phyloP scores from a whole-genome alignment of 2,888 invertebrate species.

The Tiphia femorata region DNA sequence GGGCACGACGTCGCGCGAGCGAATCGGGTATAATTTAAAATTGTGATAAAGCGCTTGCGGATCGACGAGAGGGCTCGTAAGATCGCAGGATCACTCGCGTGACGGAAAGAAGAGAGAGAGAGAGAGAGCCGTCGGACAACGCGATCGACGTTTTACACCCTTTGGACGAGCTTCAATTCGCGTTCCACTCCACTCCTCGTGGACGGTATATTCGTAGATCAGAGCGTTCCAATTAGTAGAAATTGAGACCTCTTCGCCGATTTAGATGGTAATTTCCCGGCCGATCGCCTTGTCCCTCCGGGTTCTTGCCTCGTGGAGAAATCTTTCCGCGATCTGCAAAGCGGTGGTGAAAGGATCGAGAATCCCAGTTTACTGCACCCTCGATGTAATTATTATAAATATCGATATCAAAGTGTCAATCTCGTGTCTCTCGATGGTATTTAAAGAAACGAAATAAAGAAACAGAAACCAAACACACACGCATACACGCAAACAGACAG shows the following conservation, averaged over 20 bases:
- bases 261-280: too few species aligned
- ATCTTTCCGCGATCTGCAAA: too few species aligned
- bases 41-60: constrained; percentile 35
- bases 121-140: constrained; percentile 19
- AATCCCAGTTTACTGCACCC: constrained; percentile 42
- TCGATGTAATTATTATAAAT: constrained; percentile 60
- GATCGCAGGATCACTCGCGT: background rate
- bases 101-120: background rate
- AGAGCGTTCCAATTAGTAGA: too few species aligned
- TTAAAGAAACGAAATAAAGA: constrained; percentile 43
- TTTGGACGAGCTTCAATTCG: too few species aligned
- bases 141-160: too few species aligned
- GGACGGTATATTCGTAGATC: too few species aligned
- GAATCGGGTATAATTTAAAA: constrained; percentile 12
- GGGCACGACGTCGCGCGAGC: constrained; percentile 13
- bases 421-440: constrained; percentile 62
- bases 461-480: background rate
- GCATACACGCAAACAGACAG: too few species aligned
- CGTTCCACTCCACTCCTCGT: too few species aligned
- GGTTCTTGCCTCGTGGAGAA: too few species aligned
- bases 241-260: too few species aligned
- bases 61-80: constrained; percentile 1
- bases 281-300: too few species aligned
- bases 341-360: too few species aligned
- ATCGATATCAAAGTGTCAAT: constrained; percentile 62